These are phyloP conservation scores for Phainopepla nitens DNA, from an alignment of 2,113 vertebrate species.

Conservation along the genomic window DNA sequence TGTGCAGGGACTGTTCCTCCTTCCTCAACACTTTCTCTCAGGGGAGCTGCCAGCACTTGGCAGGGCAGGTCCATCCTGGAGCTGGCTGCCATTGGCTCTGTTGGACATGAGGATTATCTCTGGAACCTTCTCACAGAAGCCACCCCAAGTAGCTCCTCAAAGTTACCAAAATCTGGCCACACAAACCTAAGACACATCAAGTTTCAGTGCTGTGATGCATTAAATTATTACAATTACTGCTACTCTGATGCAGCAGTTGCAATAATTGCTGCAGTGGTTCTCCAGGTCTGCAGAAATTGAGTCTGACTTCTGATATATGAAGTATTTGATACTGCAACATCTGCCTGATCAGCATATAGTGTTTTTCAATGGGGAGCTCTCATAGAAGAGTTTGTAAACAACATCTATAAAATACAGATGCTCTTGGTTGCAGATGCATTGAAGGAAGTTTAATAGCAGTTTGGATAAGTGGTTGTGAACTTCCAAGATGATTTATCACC, in stretches of 20 bases:
- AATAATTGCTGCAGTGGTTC: background rate
- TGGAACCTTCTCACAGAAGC: background rate
- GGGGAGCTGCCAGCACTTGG: accelerated
- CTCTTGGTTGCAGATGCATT: background rate
- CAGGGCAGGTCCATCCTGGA: background rate
- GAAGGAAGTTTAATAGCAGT: background rate
- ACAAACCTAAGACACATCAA: background rate
- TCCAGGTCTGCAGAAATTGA: background rate
- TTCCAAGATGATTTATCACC: background rate
- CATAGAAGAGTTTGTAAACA: background rate
- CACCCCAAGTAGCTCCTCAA: no score
- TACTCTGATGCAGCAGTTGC: background rate
- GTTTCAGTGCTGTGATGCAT: background rate
- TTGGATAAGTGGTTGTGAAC: background rate
- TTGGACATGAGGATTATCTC: accelerated
- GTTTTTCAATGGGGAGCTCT: background rate
- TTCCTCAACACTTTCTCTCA: background rate
- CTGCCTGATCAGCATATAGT: background rate
- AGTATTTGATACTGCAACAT: background rate
- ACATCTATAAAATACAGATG: background rate
- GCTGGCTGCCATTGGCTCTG: accelerated
- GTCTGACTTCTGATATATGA: background rate
- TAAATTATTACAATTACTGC: background rate
- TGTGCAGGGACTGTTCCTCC: background rate
- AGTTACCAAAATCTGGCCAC: background rate